These are phyloP conservation scores for Temnothorax curvispinosus DNA, from an alignment of 1,140 invertebrate genomes.

Conservation along the genomic window DNA sequence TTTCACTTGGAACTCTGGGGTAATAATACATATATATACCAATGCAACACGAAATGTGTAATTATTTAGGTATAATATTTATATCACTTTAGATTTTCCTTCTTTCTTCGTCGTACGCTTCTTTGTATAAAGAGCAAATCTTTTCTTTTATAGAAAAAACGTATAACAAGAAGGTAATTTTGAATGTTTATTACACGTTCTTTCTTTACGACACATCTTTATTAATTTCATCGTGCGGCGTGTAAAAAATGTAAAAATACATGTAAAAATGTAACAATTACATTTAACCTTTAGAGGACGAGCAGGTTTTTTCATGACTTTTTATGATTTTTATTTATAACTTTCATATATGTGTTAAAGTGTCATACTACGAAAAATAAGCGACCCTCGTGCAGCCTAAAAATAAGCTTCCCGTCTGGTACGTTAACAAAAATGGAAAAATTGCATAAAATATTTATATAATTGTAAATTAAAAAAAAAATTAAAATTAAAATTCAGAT, in stretches of 20 bases:
- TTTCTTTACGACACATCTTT: not conserved
- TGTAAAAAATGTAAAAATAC: not conserved
- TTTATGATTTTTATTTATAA: no score
- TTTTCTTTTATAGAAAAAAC: not conserved
- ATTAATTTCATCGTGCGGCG: not conserved
- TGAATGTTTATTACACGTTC: not conserved
- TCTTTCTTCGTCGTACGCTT: not conserved
- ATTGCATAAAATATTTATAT: no score
- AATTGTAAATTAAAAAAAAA: no score
- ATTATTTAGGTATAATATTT: not conserved
- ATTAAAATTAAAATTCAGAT: no score
- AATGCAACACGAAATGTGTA: not conserved
- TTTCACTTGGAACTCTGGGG: not conserved
- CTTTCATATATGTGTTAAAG: no score
- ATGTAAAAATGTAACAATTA: no score
- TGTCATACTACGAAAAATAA: no score
- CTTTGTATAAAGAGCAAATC: not conserved
- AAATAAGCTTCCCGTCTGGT: no score
- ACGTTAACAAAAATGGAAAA: no score
- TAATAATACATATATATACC: not conserved
- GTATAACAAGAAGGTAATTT: not conserved
- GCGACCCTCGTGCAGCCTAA: no score
- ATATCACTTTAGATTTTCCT: not conserved
- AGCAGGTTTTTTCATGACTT: no score
- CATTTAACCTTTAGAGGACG: no score